Conservation (phyloP, 2,797 vertebrate genomes). For the Sebastes iracundus region DNA sequence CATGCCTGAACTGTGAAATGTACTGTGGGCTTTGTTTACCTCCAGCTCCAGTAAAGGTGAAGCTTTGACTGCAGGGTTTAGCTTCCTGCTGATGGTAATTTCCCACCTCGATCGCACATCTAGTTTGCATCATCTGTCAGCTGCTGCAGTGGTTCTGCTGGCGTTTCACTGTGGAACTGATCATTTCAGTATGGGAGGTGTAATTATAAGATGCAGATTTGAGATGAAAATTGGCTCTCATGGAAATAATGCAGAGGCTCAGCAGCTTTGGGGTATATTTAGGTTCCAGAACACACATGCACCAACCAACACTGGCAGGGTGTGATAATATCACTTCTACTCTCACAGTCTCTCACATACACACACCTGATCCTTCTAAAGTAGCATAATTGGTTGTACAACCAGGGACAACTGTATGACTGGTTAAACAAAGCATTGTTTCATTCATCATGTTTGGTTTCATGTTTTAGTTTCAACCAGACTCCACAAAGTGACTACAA, state of each 20-base stretch:
- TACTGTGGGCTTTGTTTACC: background rate
- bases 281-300: background rate
- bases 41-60: background rate
- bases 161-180: background rate
- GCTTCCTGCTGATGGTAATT: background rate
- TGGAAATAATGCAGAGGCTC: conserved; percentile 20
- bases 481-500: background rate
- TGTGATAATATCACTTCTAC: background rate
- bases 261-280: conserved; percentile 8
- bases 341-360: background rate
- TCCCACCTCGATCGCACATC: background rate
- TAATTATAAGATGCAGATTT: conserved; percentile 33
- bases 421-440: background rate
- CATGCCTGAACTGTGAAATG: background rate
- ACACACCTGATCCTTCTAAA: background rate
- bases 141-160: conserved; percentile 5
- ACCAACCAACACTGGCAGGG: background rate
- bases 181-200: background rate
- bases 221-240: conserved; percentile 15
- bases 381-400: background rate
- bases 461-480: background rate
- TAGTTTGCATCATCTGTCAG: background rate
- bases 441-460: background rate
- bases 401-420: background rate
- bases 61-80: background rate